Conservation (phyloP, 2,888 invertebrate species). For the Nycteola revayana region DNA sequence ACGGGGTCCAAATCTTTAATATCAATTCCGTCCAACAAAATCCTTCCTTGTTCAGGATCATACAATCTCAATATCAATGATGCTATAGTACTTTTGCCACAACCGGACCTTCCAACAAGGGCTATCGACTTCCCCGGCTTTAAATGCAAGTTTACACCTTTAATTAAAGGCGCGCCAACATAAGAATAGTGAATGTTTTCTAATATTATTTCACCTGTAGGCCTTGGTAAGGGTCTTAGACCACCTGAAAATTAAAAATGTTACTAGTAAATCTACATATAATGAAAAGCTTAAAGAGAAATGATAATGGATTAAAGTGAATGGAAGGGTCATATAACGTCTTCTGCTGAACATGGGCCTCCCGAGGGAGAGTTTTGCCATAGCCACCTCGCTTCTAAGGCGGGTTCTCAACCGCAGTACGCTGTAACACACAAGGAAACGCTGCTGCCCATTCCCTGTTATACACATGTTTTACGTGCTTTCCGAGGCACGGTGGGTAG, state of each 20-base stretch:
- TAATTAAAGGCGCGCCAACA: constrained; percentile 81
- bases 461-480: no score
- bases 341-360: no score
- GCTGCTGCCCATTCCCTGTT: no score
- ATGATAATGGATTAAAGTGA: no score
- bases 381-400: no score
- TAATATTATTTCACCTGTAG: constrained; percentile 88
- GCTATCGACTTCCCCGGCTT: constrained; percentile 89
- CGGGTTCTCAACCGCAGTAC: no score
- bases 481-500: no score
- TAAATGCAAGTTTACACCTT: constrained; percentile 85
- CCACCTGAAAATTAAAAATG: constrained; percentile 77
- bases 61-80: constrained; percentile 92
- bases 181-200: constrained; percentile 88
- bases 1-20: constrained; percentile 88
- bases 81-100: constrained; percentile 97
- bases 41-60: constrained; percentile 88
- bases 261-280: no score
- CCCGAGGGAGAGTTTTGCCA: no score
- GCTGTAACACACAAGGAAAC: no score
- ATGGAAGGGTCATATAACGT: no score
- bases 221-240: constrained; percentile 73
- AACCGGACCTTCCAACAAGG: constrained; percentile 94
- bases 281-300: no score
- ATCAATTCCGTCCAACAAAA: constrained; percentile 90